phyloP scores from a whole-genome alignment of 2,888 invertebrate genomes.

The Dendrolimus houi region DNA sequence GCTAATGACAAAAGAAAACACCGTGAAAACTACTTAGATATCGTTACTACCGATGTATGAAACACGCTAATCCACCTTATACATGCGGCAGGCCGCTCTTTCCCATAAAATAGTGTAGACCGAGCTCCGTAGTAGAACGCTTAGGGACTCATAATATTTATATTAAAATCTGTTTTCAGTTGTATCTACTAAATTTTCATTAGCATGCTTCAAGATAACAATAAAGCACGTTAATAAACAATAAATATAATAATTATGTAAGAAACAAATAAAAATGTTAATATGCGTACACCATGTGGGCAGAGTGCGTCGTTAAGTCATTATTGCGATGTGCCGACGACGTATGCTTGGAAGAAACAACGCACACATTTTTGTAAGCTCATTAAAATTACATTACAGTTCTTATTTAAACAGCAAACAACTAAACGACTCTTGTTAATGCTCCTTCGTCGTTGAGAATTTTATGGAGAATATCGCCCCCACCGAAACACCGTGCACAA shows the following conservation, averaged over 20 bases:
- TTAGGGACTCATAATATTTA: no score
- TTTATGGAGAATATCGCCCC: slow-evolving; percentile 55
- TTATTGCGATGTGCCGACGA: slow-evolving; percentile 22
- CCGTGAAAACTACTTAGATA: no score
- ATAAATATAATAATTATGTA: slow-evolving; percentile 4
- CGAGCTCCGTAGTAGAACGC: no score
- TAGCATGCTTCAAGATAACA: background rate
- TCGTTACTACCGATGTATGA: no score
- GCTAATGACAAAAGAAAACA: no score
- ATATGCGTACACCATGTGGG: background rate
- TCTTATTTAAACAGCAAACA: slow-evolving; percentile 71
- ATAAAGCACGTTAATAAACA: background rate
- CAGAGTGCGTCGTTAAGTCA: slow-evolving; percentile 1
- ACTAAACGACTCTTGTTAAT: slow-evolving; percentile 69
- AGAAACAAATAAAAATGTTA: slow-evolving; percentile 1
- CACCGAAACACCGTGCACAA: slow-evolving; percentile 6
- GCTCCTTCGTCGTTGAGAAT: slow-evolving; percentile 44
- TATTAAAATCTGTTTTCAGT: no score
- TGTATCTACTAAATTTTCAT: background rate
- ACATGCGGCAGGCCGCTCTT: no score
- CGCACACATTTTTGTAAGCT: slow-evolving; percentile 65
- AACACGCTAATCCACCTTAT: no score
- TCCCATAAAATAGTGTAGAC: no score
- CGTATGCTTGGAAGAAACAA: slow-evolving; percentile 32
- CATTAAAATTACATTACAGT: slow-evolving; percentile 73